Percentiles rank a stretch among this genome's conserved stretches.
phyloP scores from a whole-genome alignment of 2,797 vertebrate genomes.

The Falco peregrinus region DNA sequence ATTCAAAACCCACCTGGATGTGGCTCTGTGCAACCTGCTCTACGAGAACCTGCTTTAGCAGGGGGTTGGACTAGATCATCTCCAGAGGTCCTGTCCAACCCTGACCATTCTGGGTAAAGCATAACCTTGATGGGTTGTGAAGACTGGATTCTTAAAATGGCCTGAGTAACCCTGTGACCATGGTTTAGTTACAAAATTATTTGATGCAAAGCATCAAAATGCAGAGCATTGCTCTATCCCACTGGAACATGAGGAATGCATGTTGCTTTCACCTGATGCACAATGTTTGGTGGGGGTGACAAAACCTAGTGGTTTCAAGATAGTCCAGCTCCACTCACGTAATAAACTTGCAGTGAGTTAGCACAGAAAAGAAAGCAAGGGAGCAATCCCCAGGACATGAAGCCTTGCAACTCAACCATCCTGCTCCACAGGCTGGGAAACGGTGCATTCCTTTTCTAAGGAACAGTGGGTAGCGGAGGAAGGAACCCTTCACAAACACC shows the following conservation, averaged over 20 bases:
- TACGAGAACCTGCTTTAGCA: too few relatives aligned
- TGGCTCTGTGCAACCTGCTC: too few relatives aligned
- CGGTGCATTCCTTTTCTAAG: not conserved
- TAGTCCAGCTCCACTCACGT: fast-evolving
- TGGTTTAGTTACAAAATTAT: not conserved
- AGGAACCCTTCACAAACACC: not conserved
- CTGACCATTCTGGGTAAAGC: not conserved
- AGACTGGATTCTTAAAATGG: not conserved
- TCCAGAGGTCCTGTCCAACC: too few relatives aligned
- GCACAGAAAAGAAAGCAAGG: not conserved
- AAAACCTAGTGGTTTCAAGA: not conserved
- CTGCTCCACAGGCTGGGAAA: not conserved
- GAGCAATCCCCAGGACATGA: not conserved
- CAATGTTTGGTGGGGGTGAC: not conserved
- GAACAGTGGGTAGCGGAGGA: not conserved
- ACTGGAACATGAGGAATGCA: not conserved
- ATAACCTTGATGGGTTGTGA: not conserved
- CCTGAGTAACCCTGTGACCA: not conserved
- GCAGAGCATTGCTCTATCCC: not conserved
- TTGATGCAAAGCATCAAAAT: not conserved
- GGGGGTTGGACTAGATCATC: too few relatives aligned
- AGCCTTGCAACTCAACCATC: not conserved
- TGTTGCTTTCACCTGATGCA: not conserved
- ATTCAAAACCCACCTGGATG: too few relatives aligned
- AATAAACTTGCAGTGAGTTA: not conserved